phyloP scores from a whole-genome alignment of 2,113 vertebrate genomes.

The Limanda limanda region DNA sequence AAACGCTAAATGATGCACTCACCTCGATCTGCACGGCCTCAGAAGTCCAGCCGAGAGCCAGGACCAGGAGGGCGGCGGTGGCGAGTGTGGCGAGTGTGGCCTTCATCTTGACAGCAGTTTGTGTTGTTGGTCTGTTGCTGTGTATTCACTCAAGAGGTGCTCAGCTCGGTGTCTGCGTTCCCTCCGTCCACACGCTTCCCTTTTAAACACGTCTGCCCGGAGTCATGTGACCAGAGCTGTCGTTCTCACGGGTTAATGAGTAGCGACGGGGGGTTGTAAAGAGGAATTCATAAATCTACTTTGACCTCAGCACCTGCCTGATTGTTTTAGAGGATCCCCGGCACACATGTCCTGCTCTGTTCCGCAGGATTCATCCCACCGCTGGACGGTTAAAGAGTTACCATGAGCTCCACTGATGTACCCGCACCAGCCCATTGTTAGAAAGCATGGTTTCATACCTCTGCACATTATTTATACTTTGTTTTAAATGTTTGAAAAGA shows the following conservation, averaged over 20 bases:
- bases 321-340: constrained; percentile 62
- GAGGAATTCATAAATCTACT: constrained; percentile 75
- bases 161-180: constrained; percentile 53
- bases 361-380: constrained; percentile 15
- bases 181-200: constrained; percentile 10
- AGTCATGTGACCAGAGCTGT: constrained; percentile 58
- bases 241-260: constrained; percentile 80
- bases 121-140: constrained; percentile 20
- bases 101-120: constrained; percentile 72
- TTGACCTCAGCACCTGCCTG: constrained; percentile 57
- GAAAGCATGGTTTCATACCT: constrained; percentile 1
- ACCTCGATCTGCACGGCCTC: constrained; percentile 79
- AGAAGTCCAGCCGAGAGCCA: constrained; percentile 65
- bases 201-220: constrained; percentile 68
- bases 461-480: neutral
- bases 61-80: constrained; percentile 59
- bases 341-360: neutral
- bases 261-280: constrained; percentile 69
- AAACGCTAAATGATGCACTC: constrained; percentile 46
- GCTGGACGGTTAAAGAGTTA: constrained; percentile 54
- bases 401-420: neutral
- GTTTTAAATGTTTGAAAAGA: neutral
- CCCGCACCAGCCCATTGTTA: constrained; percentile 24
- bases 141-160: constrained; percentile 38
- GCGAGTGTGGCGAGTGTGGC: constrained; percentile 56